Evolutionary conservation across 1,140 invertebrate species (phyloP), one percentile per base, ranked within the genome.

Genomic region (Andricus grossulariae): DNA sequence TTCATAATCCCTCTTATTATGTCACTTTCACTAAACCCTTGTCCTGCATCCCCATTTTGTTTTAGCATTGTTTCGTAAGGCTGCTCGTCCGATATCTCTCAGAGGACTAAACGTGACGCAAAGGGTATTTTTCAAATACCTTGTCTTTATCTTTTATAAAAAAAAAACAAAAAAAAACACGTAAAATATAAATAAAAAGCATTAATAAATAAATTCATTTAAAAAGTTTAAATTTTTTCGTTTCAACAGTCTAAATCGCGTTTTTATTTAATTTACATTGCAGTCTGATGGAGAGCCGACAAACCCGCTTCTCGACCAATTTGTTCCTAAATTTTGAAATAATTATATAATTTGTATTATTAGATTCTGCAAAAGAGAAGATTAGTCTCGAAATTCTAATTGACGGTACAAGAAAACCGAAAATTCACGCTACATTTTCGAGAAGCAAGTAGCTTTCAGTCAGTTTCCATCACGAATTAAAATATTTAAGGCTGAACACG

Each of bases 181-280:
- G 60, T 60, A 82, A 87, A 87, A 85, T 85, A 82, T 83, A 83
- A 82, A 83, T 71, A 81, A 78, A 75, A 55, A 3, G 19, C 52
- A 77, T 78, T 72, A 85, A 87, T 86, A 88, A 86, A 87, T 86
- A 87, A 80, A 77, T 72, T 83, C 66, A 71, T 77, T 82, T 74
- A 76, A 78, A 73, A 71, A 81, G 75, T 81, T 80, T 71, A 82
- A 39, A 66, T 52, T 80, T 72, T 70, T 49, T 50, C 15, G 50
- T 19, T 49, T 73, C 39, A 25, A 73, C 12, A 49, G 4, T 50
- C 19, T 50, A n/a, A 54, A 52, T 18, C 6, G 32, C 15, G 19
- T 32, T 71, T 55, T 55, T 55, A 18, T 55, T n/a, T 10, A 55
- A 55, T 19, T 55, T 55, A 55, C 18, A 19, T 55, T 21, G 18